Percentiles rank a stretch among this genome's conserved stretches.
Conservation (phyloP, 2,888 invertebrate species). For the Andrena haemorrhoa region DNA sequence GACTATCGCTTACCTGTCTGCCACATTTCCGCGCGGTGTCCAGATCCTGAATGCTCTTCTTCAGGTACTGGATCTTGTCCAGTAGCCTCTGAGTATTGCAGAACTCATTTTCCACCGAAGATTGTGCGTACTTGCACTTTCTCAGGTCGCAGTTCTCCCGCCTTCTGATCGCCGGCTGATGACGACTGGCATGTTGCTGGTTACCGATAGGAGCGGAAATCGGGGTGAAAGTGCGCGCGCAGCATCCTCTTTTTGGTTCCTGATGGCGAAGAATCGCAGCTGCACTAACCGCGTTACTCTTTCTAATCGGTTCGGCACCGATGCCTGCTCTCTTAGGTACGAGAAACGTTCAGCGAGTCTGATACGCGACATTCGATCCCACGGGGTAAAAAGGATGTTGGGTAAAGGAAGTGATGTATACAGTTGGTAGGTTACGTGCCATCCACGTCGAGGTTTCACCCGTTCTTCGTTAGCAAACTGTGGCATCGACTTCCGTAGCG, state of each 20-base stretch:
- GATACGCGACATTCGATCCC: too few species aligned
- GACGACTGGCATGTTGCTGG: conserved; percentile 15
- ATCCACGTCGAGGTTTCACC: conserved; percentile 39
- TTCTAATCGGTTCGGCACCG: not conserved
- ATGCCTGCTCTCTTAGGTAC: not conserved
- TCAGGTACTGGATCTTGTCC: conserved; percentile 67
- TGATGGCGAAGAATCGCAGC: conserved; percentile 22
- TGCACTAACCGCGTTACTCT: not conserved
- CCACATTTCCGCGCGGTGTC: conserved; percentile 43
- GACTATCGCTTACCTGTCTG: conserved; percentile 41
- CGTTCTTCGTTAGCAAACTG: not conserved
- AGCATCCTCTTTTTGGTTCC: conserved; percentile 54
- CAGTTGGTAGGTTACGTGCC: conserved; percentile 55
- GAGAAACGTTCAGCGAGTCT: too few species aligned
- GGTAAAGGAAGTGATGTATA: not conserved
- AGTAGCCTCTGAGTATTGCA: conserved; percentile 54
- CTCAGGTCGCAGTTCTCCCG: conserved; percentile 36
- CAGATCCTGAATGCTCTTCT: conserved; percentile 61
- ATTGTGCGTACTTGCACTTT: conserved; percentile 57
- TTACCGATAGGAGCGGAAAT: not conserved
- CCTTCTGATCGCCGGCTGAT: conserved; percentile 22
- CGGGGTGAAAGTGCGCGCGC: conserved; percentile 34
- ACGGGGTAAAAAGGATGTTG: not conserved
- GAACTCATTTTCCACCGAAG: conserved; percentile 55
- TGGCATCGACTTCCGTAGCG: not conserved